Conservation (phyloP, 2,113 vertebrate species). For the Camelus bactrianus region DNA sequence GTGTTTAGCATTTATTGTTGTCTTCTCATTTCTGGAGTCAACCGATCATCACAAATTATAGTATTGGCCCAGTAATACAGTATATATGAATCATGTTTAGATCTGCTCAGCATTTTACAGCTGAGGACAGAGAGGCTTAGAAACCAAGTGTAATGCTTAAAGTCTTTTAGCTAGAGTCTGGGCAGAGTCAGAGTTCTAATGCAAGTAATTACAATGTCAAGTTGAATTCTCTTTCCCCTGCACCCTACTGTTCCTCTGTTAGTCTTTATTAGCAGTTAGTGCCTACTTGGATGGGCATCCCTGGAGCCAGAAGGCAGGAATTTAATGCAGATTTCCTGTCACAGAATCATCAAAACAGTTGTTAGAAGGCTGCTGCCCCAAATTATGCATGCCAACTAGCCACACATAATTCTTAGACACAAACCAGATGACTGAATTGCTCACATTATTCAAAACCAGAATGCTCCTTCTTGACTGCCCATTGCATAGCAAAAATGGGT, state of each 20-base stretch:
- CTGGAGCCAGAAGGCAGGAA: not conserved
- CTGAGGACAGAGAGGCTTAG: not conserved
- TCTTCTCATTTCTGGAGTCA: conserved; percentile 49
- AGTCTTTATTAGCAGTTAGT: not conserved
- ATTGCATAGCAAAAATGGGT: not conserved
- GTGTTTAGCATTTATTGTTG: not conserved
- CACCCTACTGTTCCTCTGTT: not conserved
- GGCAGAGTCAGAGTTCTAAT: not conserved
- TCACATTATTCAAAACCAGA: conserved; percentile 48
- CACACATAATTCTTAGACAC: conserved; percentile 32
- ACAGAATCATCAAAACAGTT: conserved; percentile 8
- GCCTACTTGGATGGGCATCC: not conserved
- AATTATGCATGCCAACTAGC: not conserved
- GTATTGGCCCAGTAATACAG: not conserved
- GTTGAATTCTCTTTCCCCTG: not conserved
- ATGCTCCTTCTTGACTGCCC: conserved; percentile 27
- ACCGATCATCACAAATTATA: not conserved
- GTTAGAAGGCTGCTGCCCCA: not conserved
- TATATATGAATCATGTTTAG: not conserved
- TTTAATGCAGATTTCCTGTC: conserved; percentile 27
- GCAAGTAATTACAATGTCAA: not conserved
- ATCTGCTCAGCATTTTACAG: conserved; percentile 20
- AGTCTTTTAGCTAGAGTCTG: not conserved
- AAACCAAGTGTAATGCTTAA: not conserved
- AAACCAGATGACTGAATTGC: not conserved